Evolutionary conservation across 2,113 vertebrate species (phyloP), one percentile per base, ranked within the genome.

Genomic region (Podiceps cristatus): DNA sequence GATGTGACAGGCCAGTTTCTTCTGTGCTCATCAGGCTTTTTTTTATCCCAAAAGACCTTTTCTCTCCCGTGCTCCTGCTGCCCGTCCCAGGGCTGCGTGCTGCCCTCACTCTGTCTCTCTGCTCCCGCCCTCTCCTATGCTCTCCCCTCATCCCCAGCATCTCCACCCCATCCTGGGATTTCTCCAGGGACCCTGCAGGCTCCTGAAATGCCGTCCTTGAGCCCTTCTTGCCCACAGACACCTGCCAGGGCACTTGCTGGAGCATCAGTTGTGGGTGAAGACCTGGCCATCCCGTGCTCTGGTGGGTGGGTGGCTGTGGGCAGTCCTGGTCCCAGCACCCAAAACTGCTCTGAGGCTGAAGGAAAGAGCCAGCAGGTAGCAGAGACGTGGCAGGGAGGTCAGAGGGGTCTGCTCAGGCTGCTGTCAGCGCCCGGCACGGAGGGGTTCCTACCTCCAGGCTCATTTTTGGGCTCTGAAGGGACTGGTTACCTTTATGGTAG

Each of bases 201-300:
- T 86, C 31, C 23, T 10, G 3, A 79, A 68, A 42, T 40, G 22
- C 24, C 2, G 1, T 44, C 13, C 29, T 52, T 7, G 40, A 33
- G 47, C 24, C 63, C 14, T 58, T 40, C 50, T 53, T 86, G 58
- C 29, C 52, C 58, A 23, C 0, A 0, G 56, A 37, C 37, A 64
- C 8, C 33, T 90, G 74, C 7, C 53, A 42, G 40, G 53, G 7
- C n/a, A 25, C 33, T 31, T 50, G 50, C 18, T 47, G 71, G 73
- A 73, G 33, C 71, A 66, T 52, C 5, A 5, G 1, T 3, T 75
- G 16, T 3, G 10, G 58, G 13, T 13, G 52, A 72, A 50, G 62
- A 5, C 42, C 53, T 75, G 18, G 33, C 22, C 0, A 0, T 8
- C 10, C 31, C 1, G 7, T 9, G 49, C 28, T 68, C 50, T 40